These are phyloP conservation scores for Casuarius casuarius DNA, from an alignment of 2,113 vertebrate genomes.

Conservation along the genomic window DNA sequence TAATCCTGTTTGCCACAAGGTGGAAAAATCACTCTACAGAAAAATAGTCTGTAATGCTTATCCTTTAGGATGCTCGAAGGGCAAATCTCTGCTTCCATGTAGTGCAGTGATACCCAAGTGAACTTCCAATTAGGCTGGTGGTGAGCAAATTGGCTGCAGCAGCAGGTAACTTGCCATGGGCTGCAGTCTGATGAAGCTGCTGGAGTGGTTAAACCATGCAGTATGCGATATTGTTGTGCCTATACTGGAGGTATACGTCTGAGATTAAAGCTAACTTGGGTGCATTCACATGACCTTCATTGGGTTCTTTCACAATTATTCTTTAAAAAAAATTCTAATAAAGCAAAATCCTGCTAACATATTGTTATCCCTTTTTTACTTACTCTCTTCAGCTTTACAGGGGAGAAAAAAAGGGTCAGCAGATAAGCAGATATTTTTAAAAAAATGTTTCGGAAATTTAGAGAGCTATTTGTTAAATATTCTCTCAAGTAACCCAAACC, in stretches of 20 bases:
- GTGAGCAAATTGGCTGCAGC: neutral
- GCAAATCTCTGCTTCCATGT: neutral
- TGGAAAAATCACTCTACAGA: neutral
- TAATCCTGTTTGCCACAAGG: neutral
- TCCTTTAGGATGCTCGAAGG: neutral
- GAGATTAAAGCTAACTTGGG: neutral
- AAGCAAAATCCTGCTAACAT: neutral
- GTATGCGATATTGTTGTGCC: neutral
- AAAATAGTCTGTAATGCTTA: neutral
- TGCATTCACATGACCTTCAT: neutral
- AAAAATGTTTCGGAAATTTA: neutral
- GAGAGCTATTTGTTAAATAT: neutral
- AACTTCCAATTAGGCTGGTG: neutral
- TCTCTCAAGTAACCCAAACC: neutral
- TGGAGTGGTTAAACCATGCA: neutral
- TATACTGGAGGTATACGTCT: neutral
- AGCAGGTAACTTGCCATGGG: neutral
- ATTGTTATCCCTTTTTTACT: neutral
- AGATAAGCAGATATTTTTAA: neutral
- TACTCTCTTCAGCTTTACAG: neutral
- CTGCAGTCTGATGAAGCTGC: neutral
- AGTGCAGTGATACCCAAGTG: neutral
- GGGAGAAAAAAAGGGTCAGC: neutral
- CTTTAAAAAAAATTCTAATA: neutral
- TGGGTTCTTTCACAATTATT: neutral